phyloP scores from a whole-genome alignment of 2,797 vertebrate species.

The Peromyscus attwateri region DNA sequence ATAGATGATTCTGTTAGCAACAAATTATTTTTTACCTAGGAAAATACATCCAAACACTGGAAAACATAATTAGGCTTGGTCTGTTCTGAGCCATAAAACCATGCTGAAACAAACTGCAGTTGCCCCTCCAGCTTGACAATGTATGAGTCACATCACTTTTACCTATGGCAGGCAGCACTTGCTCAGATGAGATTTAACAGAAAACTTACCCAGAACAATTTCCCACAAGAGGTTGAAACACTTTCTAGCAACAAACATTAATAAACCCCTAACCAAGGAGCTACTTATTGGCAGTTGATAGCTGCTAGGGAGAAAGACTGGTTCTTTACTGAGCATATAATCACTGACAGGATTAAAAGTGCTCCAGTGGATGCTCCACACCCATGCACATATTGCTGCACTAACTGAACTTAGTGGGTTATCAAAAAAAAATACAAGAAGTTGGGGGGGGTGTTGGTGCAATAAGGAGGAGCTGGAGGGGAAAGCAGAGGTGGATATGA shows the following conservation, averaged over 20 bases:
- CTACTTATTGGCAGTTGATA: not conserved
- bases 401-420: not conserved
- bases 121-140: not conserved
- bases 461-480: not conserved
- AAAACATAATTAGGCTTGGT: conserved; percentile 2
- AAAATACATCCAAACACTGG: conserved; percentile 43
- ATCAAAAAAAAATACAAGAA: not conserved
- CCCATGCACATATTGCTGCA: not conserved
- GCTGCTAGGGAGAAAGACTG: not conserved
- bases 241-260: not conserved
- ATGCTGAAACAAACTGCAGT: not conserved
- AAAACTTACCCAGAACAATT: conserved; percentile 39
- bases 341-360: not conserved
- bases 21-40: conserved; percentile 59
- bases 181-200: not conserved
- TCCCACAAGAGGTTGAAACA: conserved; percentile 49
- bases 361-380: not conserved
- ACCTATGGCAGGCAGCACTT: not conserved
- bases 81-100: conserved; percentile 52
- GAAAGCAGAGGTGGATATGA: not conserved
- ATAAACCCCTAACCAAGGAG: not conserved
- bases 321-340: not conserved
- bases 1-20: conserved; percentile 46
- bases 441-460: not conserved
- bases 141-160: conserved; percentile 19